These are phyloP conservation scores for Isotomurus palustris DNA, from an alignment of 2,888 invertebrate species.

Conservation along the genomic window DNA sequence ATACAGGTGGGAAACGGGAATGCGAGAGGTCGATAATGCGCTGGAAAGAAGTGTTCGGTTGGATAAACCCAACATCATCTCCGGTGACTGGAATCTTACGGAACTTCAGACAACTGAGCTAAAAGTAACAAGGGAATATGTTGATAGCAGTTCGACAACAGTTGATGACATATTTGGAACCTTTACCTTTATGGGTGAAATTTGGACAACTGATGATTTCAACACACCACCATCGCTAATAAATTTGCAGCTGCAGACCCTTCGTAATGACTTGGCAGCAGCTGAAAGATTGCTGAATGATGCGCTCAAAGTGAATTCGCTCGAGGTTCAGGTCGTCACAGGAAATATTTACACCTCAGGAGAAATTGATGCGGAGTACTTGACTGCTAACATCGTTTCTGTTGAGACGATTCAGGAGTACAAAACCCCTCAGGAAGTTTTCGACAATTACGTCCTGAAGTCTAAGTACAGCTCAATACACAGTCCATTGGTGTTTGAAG, in stretches of 20 bases:
- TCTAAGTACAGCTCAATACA: background rate
- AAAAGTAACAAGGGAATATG: too few relatives aligned
- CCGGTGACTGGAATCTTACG: slow-evolving; percentile 29
- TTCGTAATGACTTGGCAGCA: background rate
- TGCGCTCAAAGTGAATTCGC: slow-evolving; percentile 15
- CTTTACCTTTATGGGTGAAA: slow-evolving; percentile 20
- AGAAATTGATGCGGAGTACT: slow-evolving; percentile 3
- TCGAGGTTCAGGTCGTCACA: slow-evolving; percentile 15
- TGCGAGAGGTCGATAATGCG: slow-evolving; percentile 9
- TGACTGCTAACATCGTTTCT: slow-evolving; percentile 5
- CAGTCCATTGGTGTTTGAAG: slow-evolving; percentile 9
- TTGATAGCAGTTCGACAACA: too few relatives aligned
- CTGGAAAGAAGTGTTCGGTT: slow-evolving; percentile 16
- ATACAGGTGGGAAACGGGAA: slow-evolving; percentile 22
- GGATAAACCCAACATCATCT: slow-evolving; percentile 21
- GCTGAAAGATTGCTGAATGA: slow-evolving; percentile 9
- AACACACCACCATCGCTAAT: slow-evolving; percentile 4
- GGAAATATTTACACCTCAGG: slow-evolving; percentile 12
- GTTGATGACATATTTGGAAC: slow-evolving; percentile 17
- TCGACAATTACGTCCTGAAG: slow-evolving; percentile 14
- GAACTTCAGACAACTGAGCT: too few relatives aligned
- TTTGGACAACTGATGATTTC: slow-evolving; percentile 33
- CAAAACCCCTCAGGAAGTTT: slow-evolving; percentile 4
- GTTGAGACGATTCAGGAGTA: slow-evolving; percentile 4
- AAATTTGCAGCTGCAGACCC: background rate